A percentile compares a stretch with the other conserved stretches of the same genome.
Evolutionary conservation across 2,797 vertebrate species (phyloP).

Genomic region (Gila robusta): DNA sequence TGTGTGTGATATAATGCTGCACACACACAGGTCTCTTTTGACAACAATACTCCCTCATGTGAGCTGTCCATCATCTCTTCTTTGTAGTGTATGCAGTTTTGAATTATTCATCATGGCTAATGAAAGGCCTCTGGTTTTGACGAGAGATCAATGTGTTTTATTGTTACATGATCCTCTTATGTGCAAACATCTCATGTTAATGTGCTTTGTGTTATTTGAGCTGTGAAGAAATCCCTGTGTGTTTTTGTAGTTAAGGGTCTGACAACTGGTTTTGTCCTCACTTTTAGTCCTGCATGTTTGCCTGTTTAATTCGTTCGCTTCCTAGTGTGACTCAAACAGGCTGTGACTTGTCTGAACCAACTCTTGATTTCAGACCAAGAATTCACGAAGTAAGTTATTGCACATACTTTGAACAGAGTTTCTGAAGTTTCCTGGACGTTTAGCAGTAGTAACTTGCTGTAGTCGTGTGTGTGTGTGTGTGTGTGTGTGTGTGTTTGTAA

Average conservation of each 20-base stretch:
- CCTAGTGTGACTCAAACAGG: constrained; percentile 1
- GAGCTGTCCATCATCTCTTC: constrained; percentile 3
- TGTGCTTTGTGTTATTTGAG: not conserved
- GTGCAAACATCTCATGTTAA: not conserved
- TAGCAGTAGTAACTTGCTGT: not conserved
- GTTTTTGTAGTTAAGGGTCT: not conserved
- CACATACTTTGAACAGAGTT: not conserved
- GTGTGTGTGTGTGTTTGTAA: constrained; percentile 17
- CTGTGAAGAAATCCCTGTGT: not conserved
- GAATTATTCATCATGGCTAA: not conserved
- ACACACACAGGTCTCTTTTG: not conserved
- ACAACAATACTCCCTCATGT: not conserved
- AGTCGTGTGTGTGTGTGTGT: not conserved
- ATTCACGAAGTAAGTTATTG: not conserved
- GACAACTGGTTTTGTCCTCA: not conserved
- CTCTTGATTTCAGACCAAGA: not conserved
- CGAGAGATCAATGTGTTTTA: not conserved
- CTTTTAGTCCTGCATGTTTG: not conserved
- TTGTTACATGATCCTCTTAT: constrained; percentile 11
- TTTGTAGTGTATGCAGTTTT: not conserved
- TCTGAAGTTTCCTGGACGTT: not conserved
- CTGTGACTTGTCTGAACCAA: not conserved
- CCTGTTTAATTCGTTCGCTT: not conserved
- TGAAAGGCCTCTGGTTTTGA: not conserved
- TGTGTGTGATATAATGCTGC: not conserved